These are phyloP conservation scores for Wasmannia auropunctata DNA, from an alignment of 1,140 invertebrate genomes.

Conservation along the genomic window DNA sequence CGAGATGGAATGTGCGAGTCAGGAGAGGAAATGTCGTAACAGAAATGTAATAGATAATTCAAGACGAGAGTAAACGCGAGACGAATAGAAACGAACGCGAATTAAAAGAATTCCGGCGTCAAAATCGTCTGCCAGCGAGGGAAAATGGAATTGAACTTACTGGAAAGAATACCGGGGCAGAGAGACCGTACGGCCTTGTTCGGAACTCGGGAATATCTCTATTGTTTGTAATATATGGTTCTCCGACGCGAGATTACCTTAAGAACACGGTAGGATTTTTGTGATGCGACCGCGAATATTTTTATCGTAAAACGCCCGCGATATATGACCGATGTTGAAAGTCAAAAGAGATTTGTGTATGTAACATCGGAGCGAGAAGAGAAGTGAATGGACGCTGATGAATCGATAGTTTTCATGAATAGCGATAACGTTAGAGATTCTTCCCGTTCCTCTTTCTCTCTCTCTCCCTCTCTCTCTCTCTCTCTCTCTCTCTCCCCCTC, in stretches of 20 bases:
- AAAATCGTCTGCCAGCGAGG: not conserved
- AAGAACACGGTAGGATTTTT: not conserved
- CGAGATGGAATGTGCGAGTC: slow-evolving; percentile 6
- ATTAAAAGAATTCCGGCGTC: not conserved
- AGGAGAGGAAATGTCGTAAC: not conserved
- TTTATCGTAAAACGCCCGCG: not conserved
- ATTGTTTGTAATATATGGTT: not conserved
- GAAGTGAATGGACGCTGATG: slow-evolving; percentile 52
- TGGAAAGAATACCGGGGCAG: not conserved
- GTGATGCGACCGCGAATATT: not conserved
- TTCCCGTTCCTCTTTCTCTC: slow-evolving; percentile 4
- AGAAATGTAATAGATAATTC: slow-evolving; percentile 44
- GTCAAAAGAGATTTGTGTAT: slow-evolving; percentile 55
- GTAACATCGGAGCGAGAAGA: not conserved
- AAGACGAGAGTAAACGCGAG: slow-evolving; percentile 28
- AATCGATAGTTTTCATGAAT: slow-evolving; percentile 66
- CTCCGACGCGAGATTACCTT: not conserved
- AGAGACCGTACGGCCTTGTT: not conserved
- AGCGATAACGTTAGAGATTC: slow-evolving; percentile 39
- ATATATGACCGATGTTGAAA: slow-evolving; percentile 28
- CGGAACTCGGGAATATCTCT: slow-evolving; percentile 8
- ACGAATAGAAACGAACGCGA: slow-evolving; percentile 29
- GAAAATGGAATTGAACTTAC: not conserved
- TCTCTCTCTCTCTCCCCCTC: too few relatives aligned
- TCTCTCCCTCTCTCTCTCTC: too few relatives aligned